Evolutionary conservation across 2,797 vertebrate genomes (phyloP), one percentile per base, ranked within the genome.

Genomic region (Sebastiscus albofasciatus): DNA sequence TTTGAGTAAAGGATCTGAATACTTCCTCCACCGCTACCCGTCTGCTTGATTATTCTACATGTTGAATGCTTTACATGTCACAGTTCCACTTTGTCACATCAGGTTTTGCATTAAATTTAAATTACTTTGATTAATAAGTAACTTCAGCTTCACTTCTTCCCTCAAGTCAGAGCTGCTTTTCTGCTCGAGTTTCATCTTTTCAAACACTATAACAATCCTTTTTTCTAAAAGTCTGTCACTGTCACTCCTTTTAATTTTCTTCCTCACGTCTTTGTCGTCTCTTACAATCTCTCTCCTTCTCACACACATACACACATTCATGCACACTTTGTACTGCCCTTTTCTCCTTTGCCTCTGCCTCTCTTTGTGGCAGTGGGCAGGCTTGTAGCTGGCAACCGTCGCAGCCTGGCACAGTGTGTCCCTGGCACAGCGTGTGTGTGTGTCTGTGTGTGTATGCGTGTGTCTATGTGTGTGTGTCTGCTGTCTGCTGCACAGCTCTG

Each of bases 341-440:
- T 52, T 61, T 79, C 79, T 82, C 86, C 74, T 79, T 82, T 77
- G 73, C 83, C 87, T 83, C 77, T 78, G 66, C 72, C 72, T 86
- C 69, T 85, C 82, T 90, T 77, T 75, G 87, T 86, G 92, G 87
- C 83, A 86, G 85, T 82, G 80, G 87, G 82, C 74, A 83, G 78
- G 80, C 87, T 85, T 88, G 86, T 89, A 81, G 87, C 80, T 93
- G 92, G 94, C 94, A 93, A 80, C 81, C 86, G 18, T 56, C 29
- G 66, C 79, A 76, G 82, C 89, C 89, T 92, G 92, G 93, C 93
- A 91, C 89, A 86, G 72, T 71, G 83, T 82, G 87, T 86, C 80
- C 77, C 85, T 91, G 90, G 87, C 91, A 91, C 80, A 42, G 62
- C 36, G 24, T 55, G 64, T 80, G 76, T 69, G 68, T 77, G 13